Conservation (phyloP, 2,797 vertebrate species). For the Gobionotothen gibberifrons region DNA sequence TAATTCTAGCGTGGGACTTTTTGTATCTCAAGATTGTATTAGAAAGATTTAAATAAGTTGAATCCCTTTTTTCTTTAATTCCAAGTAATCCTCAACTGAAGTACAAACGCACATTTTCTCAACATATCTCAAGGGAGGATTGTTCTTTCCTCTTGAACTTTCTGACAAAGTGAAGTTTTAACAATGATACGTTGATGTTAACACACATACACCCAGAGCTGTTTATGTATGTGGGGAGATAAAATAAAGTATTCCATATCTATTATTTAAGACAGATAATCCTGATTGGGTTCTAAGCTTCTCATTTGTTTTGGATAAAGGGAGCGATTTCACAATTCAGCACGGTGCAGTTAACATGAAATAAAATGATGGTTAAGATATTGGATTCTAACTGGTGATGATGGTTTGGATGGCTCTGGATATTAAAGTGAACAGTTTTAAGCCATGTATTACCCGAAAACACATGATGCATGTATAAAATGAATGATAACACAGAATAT, state of each 20-base stretch:
- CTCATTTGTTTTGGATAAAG: neutral
- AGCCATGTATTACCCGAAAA: neutral
- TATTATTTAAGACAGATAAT: neutral
- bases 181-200: neutral
- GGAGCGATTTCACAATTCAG: neutral
- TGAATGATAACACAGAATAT: neutral
- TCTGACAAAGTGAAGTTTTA: constrained; percentile 13
- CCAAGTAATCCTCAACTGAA: constrained; percentile 39
- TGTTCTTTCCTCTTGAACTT: constrained; percentile 9
- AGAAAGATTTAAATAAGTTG: constrained; percentile 48
- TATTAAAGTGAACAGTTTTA: neutral
- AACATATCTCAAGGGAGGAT: constrained; percentile 5
- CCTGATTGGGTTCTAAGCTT: neutral
- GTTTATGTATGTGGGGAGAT: neutral
- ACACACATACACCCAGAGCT: neutral
- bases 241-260: neutral
- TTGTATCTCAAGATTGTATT: constrained; percentile 51
- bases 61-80: constrained; percentile 36
- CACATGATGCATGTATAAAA: neutral
- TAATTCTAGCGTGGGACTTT: constrained; percentile 60
- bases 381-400: neutral
- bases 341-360: neutral
- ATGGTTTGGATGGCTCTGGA: neutral
- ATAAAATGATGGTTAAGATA: neutral
- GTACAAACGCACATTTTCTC: constrained; percentile 17